Base-by-base conservation (phyloP, 2,797 vertebrate species). In the Melanotaenia nigrans region DNA sequence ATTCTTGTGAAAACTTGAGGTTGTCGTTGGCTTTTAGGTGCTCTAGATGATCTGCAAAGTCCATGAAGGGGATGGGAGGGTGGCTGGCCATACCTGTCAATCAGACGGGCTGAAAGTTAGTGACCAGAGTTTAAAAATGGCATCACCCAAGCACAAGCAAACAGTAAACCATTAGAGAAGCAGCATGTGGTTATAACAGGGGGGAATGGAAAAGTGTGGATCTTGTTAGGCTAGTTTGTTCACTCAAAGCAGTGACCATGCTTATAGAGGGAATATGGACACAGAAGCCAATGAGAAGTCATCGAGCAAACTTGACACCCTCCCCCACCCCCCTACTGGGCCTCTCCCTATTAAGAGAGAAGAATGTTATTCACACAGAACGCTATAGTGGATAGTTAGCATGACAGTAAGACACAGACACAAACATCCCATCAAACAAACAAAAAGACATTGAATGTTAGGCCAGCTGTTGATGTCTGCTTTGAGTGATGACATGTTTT, bases 21-120 rank as follows among this genome's bases (percentile, higher is more conserved):
- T 99, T 99, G 93, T 99, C 98, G 72, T 99, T 99, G 72, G 98
- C 98, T 95, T 99, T 99, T 87, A 99, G 83, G 61, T 97, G 95
- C 92, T 99, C 98, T 85, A 96, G 96, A 83, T 99, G 97, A 94
- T 99, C 98, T 4, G 96, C 96, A 81, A 99, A 95, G 90, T 99
- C 98, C 95, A 97, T 94, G 77, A 99, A 93, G 32, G 98, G 96
- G 91, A 99, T 99, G 53, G 97, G 97, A 69, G 98, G 98, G 78
- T 99, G 98, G 87, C 90, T 99, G 53, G 96, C 96, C 98, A 99
- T 99, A 90, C 97, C 98, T 99, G 93, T 85, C 84, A 92, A 93
- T 71, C 64, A 90, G 35, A 92, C 0, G 57, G 60, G 83, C 54
- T 35, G 36, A 62, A 79, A 66, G 78, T 90, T 77, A 85, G 72